A percentile compares a stretch with the other conserved stretches of the same genome.
Conservation (phyloP, 2,797 vertebrate species). For the Pantherophis vulpinus region DNA sequence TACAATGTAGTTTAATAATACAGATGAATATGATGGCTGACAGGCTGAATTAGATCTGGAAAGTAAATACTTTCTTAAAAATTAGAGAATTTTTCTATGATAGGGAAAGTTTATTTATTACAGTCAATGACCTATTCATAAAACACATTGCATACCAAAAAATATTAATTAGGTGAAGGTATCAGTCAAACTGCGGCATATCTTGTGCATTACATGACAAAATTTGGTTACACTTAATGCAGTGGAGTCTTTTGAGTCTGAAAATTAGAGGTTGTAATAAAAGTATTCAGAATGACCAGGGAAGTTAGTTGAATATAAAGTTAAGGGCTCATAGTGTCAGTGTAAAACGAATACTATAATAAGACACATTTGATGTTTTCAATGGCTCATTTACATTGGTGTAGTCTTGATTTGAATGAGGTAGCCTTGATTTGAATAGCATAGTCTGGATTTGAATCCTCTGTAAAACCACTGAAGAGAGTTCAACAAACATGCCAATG, state of each 20-base stretch:
- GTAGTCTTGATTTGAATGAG: background rate
- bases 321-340: background rate
- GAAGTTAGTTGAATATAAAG: background rate
- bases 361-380: background rate
- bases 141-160: background rate
- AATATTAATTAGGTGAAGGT: background rate
- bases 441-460: background rate
- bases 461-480: background rate
- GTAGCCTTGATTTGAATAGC: background rate
- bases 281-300: background rate
- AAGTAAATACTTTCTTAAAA: background rate
- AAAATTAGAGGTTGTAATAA: background rate
- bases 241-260: background rate
- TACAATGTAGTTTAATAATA: constrained; percentile 13
- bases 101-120: background rate
- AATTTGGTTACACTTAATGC: background rate
- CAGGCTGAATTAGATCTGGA: constrained; percentile 1
- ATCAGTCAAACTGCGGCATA: background rate
- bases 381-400: background rate
- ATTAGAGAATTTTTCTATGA: fast-evolving
- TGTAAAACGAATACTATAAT: background rate
- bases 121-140: background rate
- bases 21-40: background rate
- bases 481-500: background rate
- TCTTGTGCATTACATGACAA: background rate